Conservation (phyloP, 2,797 vertebrate species). For the Enteromius afrohamiltoni region DNA sequence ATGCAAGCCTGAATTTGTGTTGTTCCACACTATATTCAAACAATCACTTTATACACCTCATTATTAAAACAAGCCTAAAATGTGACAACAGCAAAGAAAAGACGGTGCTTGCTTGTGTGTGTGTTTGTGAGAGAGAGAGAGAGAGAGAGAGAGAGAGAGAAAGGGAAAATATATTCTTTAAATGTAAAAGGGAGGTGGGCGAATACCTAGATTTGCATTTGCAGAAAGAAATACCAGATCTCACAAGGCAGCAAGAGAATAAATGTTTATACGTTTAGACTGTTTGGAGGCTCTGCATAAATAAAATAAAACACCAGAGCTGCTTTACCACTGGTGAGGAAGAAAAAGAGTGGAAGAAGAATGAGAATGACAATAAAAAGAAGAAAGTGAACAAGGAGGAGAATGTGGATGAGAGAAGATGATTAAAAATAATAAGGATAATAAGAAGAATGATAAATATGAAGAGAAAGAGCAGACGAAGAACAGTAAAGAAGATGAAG, state of each 20-base stretch:
- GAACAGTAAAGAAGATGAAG: background rate
- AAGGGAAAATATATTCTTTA: background rate
- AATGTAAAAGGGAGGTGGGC: background rate
- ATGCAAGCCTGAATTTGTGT: background rate
- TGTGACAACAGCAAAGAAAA: background rate
- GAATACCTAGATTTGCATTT: conserved; percentile 7
- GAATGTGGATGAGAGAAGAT: background rate
- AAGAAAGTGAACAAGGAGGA: background rate
- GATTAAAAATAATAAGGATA: background rate
- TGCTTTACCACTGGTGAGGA: background rate
- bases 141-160: background rate
- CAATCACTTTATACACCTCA: too few relatives aligned
- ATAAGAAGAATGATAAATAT: background rate
- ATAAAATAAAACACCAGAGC: background rate
- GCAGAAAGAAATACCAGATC: conserved; percentile 4
- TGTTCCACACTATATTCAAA: background rate
- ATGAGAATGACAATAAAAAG: background rate
- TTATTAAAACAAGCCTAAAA: conserved; percentile 5
- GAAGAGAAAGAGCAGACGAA: background rate
- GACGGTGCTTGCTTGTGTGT: background rate
- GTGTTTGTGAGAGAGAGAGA: background rate
- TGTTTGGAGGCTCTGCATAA: background rate
- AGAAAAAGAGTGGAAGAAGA: background rate
- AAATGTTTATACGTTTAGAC: background rate
- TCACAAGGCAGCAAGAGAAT: background rate